phyloP scores from a whole-genome alignment of 2,888 invertebrate genomes.

The Tetranychus piercei region DNA sequence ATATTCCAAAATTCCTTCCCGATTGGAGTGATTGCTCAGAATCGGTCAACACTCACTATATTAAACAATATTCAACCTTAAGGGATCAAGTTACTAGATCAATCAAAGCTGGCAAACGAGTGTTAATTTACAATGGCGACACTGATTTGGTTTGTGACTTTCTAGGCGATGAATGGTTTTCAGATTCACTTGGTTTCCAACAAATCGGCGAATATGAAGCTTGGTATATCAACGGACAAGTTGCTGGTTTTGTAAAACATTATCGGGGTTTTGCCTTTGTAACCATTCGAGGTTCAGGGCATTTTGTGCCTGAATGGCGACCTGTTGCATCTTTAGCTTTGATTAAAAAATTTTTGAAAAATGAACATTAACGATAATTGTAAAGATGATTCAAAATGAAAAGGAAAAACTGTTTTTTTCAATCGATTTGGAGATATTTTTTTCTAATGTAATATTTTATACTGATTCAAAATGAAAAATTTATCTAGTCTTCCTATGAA shows the following conservation, averaged over 20 bases:
- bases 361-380: too few species aligned
- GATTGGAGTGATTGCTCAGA: neutral
- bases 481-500: too few species aligned
- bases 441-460: too few species aligned
- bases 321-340: constrained; percentile 30
- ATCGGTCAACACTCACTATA: constrained; percentile 14
- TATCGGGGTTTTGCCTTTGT: constrained; percentile 25
- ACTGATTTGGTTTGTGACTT: constrained; percentile 38
- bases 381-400: too few species aligned
- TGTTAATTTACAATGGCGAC: constrained; percentile 37
- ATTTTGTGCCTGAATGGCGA: constrained; percentile 35
- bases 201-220: constrained; percentile 16
- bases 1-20: constrained; percentile 20
- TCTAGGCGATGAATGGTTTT: constrained; percentile 37
- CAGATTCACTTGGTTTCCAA: constrained; percentile 30
- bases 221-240: constrained; percentile 31
- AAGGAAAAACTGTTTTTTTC: too few species aligned
- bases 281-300: constrained; percentile 32
- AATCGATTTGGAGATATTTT: too few species aligned
- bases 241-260: constrained; percentile 32
- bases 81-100: constrained; percentile 19
- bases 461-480: too few species aligned
- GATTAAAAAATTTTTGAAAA: neutral
- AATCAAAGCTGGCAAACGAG: constrained; percentile 16
- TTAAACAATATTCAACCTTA: constrained; percentile 23